Evolutionary conservation across 2,888 invertebrate species (phyloP).

Genomic region (Platypus cylindrus): DNA sequence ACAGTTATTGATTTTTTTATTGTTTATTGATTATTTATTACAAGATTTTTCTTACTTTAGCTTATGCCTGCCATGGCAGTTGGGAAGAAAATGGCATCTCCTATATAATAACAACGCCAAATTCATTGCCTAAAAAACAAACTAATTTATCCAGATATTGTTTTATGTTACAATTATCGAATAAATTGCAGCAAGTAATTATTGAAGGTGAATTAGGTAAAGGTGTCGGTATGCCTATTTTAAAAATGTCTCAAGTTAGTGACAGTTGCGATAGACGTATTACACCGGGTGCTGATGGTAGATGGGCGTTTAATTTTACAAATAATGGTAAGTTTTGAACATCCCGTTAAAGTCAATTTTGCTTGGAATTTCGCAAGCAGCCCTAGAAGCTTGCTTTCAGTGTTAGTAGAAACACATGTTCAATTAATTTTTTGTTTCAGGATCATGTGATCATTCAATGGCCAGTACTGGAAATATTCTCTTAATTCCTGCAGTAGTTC

Average conservation of each 20-base stretch:
- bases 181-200: conserved; percentile 20
- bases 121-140: conserved; percentile 35
- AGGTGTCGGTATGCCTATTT: conserved; percentile 24
- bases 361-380: no score
- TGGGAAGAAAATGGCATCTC: conserved; percentile 53
- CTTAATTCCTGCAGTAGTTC: conserved; percentile 21
- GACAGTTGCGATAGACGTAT: conserved; percentile 46
- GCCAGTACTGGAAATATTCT: conserved; percentile 20
- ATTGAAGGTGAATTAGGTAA: conserved; percentile 23
- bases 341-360: no score
- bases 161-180: conserved; percentile 44
- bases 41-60: no score
- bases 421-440: conserved; percentile 18
- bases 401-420: no score
- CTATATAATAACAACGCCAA: conserved; percentile 55
- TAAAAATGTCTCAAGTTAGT: conserved; percentile 41
- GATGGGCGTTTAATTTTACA: conserved; percentile 54
- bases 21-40: background rate
- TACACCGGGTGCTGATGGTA: conserved; percentile 40
- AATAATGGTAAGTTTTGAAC: conserved; percentile 49
- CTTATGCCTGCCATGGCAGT: conserved; percentile 60
- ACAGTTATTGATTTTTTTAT: conserved; percentile 2
- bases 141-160: conserved; percentile 45
- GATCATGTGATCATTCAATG: conserved; percentile 25
- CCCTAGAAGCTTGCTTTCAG: no score